Conservation (phyloP, 2,113 vertebrate genomes). For the Onychostruthus taczanowskii region DNA sequence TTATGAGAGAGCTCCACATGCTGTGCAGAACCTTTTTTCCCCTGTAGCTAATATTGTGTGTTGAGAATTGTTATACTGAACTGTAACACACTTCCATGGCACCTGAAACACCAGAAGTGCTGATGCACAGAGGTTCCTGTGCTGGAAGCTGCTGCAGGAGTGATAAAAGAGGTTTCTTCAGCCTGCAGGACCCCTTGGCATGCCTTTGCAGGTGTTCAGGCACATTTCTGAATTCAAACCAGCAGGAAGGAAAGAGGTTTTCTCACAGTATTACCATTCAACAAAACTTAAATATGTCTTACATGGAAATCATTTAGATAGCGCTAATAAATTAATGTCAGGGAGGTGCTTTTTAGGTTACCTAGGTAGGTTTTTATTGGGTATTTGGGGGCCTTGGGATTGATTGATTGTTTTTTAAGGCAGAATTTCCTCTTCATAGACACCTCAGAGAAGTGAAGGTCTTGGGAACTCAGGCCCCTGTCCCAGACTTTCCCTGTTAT, state of each 20-base stretch:
- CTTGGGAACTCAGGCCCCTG: not conserved
- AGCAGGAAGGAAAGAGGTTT: not conserved
- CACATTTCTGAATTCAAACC: not conserved
- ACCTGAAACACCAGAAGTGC: not conserved
- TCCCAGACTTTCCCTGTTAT: not conserved
- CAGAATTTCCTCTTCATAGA: not conserved
- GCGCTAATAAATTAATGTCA: not conserved
- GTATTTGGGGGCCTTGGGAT: accelerated
- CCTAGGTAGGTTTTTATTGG: not conserved
- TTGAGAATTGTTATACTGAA: not conserved
- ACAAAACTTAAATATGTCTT: not conserved
- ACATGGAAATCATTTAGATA: not conserved
- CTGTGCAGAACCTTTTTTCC: not conserved
- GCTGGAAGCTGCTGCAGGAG: not conserved
- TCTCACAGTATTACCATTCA: not conserved
- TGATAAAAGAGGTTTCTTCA: not conserved
- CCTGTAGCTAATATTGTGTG: not conserved
- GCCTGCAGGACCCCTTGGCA: not conserved
- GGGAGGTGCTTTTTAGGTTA: accelerated
- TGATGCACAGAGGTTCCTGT: not conserved
- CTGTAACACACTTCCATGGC: not conserved
- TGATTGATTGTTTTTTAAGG: not conserved
- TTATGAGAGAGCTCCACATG: not conserved
- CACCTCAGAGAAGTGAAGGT: not conserved
- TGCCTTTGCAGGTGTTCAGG: not conserved